Evolutionary conservation across 1,140 invertebrate species (phyloP).

Genomic region (Rhopalosiphum maidis): DNA sequence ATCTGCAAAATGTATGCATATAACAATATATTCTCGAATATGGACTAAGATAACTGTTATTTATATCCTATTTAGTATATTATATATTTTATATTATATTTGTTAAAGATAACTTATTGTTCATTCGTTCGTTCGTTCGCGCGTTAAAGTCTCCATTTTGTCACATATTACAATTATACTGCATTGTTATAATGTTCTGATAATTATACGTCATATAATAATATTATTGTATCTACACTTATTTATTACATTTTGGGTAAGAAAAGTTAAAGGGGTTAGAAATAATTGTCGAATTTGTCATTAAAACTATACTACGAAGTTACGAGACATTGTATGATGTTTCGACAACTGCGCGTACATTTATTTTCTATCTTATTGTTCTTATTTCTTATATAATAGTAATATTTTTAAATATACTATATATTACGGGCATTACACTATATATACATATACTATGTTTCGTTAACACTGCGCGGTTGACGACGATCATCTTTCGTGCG

Average conservation of each 20-base stretch:
- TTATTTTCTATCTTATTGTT: neutral
- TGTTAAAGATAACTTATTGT: neutral
- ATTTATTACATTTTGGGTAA: neutral
- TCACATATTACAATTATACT: neutral
- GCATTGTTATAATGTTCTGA: too few relatives aligned
- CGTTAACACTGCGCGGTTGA: neutral
- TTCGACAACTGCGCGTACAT: neutral
- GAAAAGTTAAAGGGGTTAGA: neutral
- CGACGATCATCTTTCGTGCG: neutral
- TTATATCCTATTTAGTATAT: neutral
- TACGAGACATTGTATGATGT: neutral
- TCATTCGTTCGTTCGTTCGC: neutral
- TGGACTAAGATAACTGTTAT: neutral
- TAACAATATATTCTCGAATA: neutral
- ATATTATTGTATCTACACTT: too few relatives aligned
- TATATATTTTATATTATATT: neutral
- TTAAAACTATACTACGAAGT: neutral
- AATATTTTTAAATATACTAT: neutral
- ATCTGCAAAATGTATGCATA: neutral
- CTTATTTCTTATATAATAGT: neutral
- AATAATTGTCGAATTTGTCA: neutral
- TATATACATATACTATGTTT: neutral
- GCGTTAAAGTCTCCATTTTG: neutral
- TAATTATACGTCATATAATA: too few relatives aligned
- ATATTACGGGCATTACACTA: neutral